A percentile compares a stretch with the other conserved stretches of the same genome.
These are phyloP conservation scores for Azemiops feae DNA, from an alignment of 2,113 vertebrate species.

Conservation along the genomic window DNA sequence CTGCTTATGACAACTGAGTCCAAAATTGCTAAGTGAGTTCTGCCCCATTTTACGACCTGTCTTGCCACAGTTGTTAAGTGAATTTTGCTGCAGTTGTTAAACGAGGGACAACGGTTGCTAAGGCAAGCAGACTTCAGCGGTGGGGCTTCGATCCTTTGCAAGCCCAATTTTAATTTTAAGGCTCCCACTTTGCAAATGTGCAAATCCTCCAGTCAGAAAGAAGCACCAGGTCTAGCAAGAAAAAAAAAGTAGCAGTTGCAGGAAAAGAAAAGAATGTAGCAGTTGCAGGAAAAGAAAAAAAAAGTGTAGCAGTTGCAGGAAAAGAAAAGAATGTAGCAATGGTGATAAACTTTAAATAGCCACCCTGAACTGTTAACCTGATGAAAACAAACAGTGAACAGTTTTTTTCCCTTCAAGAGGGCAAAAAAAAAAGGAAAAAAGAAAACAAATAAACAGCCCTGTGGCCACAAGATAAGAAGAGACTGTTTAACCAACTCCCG, in stretches of 20 bases:
- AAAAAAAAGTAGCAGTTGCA: not conserved
- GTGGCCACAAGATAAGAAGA: slow-evolving; percentile 49
- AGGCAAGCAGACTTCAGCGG: not conserved
- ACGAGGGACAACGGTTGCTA: not conserved
- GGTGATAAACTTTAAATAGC: slow-evolving; percentile 35
- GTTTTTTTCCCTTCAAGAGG: slow-evolving; percentile 31
- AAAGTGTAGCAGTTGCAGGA: not conserved
- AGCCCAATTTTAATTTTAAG: slow-evolving; percentile 45
- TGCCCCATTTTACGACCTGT: too few relatives aligned
- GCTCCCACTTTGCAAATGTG: not conserved
- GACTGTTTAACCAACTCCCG: slow-evolving; percentile 52
- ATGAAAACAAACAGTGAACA: slow-evolving; percentile 7
- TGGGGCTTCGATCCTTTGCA: slow-evolving; percentile 39
- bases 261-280: not conserved
- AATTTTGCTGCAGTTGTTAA: too few relatives aligned
- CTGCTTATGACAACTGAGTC: not conserved
- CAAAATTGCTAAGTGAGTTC: not conserved
- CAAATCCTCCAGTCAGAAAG: slow-evolving; percentile 24
- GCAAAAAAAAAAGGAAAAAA: slow-evolving; percentile 18
- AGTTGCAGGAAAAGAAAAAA: not conserved
- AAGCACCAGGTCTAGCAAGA: slow-evolving; percentile 8
- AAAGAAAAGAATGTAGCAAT: slow-evolving; percentile 20
- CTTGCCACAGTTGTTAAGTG: too few relatives aligned
- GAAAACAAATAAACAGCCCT: slow-evolving; percentile 4
- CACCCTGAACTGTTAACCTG: not conserved